A percentile compares a stretch with the other conserved stretches of the same genome.
Evolutionary conservation across 2,797 vertebrate genomes (phyloP).

Genomic region (Halcyon badia): DNA sequence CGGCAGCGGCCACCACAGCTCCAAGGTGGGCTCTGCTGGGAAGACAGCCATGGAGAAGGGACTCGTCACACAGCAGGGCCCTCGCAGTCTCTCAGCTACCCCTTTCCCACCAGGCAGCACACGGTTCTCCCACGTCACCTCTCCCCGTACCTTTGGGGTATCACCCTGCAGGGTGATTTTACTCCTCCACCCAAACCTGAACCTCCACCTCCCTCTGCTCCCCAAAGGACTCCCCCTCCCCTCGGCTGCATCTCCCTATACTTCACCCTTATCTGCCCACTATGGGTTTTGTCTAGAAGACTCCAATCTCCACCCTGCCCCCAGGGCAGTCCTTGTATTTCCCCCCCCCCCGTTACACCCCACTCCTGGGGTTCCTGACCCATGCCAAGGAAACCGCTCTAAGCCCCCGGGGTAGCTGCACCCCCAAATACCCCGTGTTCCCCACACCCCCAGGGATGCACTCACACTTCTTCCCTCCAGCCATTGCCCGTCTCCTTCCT

Average conservation of each 20-base stretch:
- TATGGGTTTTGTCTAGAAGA: neutral
- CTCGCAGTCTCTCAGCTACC: neutral
- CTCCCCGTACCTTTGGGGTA: neutral
- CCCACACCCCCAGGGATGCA: neutral
- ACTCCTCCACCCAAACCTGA: neutral
- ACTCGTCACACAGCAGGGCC: neutral
- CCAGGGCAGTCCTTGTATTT: neutral
- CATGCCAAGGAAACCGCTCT: neutral
- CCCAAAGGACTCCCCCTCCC: neutral
- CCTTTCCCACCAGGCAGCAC: neutral
- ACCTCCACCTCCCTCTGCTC: neutral
- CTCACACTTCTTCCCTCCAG: neutral
- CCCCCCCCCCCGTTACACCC: neutral
- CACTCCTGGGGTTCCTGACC: neutral
- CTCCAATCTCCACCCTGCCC: neutral
- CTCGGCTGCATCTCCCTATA: neutral
- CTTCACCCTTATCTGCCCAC: neutral
- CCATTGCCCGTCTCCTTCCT: neutral
- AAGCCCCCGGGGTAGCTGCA: neutral
- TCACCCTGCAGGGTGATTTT: neutral
- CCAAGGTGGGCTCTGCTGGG: neutral
- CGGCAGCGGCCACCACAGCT: neutral
- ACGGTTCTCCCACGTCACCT: neutral
- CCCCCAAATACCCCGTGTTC: neutral
- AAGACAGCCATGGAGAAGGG: rapidly evolving